Percentiles rank a stretch among this genome's conserved stretches.
Conservation (phyloP, 2,888 invertebrate genomes). For the Myopa tessellatipennis region DNA sequence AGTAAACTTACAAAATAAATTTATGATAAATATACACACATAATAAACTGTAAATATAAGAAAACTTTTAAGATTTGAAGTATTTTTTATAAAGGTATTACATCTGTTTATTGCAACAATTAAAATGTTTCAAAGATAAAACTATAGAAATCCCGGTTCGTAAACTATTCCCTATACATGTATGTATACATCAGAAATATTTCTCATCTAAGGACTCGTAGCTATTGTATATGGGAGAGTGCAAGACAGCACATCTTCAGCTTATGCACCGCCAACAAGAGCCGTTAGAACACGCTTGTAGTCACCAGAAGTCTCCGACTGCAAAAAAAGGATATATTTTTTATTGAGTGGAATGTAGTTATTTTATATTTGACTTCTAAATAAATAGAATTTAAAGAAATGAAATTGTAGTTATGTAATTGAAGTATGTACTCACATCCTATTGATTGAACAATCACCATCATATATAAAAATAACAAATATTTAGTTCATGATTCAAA, state of each 20-base stretch:
- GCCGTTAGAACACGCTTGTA: constrained; percentile 71
- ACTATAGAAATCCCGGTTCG: no score
- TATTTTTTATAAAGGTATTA: neutral
- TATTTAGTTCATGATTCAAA: neutral
- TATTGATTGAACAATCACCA: constrained; percentile 37
- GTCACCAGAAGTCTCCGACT: constrained; percentile 73
- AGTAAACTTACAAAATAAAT: neutral
- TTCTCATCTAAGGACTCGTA: no score
- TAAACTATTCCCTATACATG: no score
- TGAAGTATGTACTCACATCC: constrained; percentile 37
- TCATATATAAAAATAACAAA: constrained; percentile 37
- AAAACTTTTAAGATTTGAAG: neutral
- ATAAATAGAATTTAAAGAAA: neutral
- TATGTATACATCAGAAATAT: no score
- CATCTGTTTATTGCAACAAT: neutral
- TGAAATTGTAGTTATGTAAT: neutral
- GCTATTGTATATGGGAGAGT: no score
- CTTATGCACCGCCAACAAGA: constrained; percentile 63
- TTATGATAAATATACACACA: no score
- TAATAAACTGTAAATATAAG: neutral
- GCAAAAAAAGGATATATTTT: constrained; percentile 48
- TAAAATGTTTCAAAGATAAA: no score
- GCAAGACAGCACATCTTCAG: neutral
- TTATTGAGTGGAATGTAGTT: neutral
- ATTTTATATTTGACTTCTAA: neutral